Evolutionary conservation across 2,113 vertebrate genomes (phyloP).

Genomic region (Phocoena sinus): DNA sequence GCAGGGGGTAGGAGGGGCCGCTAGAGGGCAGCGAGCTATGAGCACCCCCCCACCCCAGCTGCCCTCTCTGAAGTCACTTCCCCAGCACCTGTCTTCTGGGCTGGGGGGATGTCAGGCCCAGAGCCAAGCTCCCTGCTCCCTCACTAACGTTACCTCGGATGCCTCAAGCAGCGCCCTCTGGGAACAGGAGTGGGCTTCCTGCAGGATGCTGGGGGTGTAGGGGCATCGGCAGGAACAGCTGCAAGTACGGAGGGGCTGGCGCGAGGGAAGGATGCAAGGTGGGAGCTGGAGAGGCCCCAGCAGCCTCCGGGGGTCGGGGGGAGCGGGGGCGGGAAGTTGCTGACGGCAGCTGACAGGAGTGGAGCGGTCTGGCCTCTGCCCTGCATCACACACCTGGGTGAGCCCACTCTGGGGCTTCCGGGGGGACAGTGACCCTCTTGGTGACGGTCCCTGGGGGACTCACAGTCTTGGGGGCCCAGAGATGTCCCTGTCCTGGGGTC

Average conservation of each 20-base stretch:
- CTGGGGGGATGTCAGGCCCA: background rate
- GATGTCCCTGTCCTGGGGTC: background rate
- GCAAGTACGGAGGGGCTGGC: background rate
- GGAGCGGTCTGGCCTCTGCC: background rate
- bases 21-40: background rate
- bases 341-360: background rate
- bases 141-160: background rate
- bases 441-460: background rate
- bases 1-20: background rate
- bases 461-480: too few species aligned
- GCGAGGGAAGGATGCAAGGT: background rate
- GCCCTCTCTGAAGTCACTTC: background rate
- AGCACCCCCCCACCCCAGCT: fast-evolving
- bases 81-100: conserved; percentile 16
- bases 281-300: background rate
- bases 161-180: background rate
- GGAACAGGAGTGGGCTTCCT: background rate
- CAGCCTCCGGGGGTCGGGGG: background rate
- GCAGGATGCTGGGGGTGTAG: background rate
- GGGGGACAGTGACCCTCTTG: background rate
- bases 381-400: too few species aligned
- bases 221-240: background rate
- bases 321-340: background rate
- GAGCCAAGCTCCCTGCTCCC: background rate
- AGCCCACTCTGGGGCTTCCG: background rate